Conservation (phyloP, 2,113 vertebrate genomes). For the Rhynchomys soricoides region DNA sequence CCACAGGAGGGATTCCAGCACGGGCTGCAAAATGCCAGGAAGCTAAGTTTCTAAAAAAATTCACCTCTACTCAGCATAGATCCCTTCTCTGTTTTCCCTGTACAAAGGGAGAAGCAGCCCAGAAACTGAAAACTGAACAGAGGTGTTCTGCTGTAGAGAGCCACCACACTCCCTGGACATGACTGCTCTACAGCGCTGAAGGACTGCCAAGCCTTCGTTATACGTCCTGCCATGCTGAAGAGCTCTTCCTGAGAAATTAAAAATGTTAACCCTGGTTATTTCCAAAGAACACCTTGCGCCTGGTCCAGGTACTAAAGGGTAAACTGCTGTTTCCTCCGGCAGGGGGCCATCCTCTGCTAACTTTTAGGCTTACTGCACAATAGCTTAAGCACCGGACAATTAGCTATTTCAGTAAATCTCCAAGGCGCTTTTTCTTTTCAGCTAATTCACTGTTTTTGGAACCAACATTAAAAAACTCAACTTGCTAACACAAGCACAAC, state of each 20-base stretch:
- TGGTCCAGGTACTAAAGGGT: not conserved
- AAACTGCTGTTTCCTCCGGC: constrained; percentile 52
- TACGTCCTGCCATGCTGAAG: constrained; percentile 30
- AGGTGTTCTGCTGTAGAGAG: constrained; percentile 33
- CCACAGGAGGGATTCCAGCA: constrained; percentile 60
- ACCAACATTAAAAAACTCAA: constrained; percentile 52
- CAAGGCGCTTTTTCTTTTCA: constrained; percentile 4
- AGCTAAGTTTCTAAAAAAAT: constrained; percentile 62
- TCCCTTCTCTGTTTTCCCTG: not conserved
- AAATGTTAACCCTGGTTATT: constrained; percentile 50
- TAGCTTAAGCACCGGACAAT: constrained; percentile 54
- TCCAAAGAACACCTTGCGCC: constrained; percentile 63
- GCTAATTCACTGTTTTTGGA: constrained; percentile 42
- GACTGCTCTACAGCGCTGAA: constrained; percentile 21
- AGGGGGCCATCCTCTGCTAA: constrained; percentile 23
- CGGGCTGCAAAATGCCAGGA: constrained; percentile 52
- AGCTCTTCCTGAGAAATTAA: constrained; percentile 74
- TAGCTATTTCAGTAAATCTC: constrained; percentile 53
- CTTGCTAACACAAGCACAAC: not conserved
- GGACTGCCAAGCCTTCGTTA: not conserved
- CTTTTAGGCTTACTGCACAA: constrained; percentile 34
- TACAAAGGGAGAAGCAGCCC: constrained; percentile 45
- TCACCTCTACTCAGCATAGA: constrained; percentile 59
- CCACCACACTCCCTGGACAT: not conserved
- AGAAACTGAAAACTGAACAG: constrained; percentile 53